Percentiles rank a stretch among this genome's conserved stretches.
These are phyloP conservation scores for Tautogolabrus adspersus DNA, from an alignment of 2,113 vertebrate genomes.

Conservation along the genomic window DNA sequence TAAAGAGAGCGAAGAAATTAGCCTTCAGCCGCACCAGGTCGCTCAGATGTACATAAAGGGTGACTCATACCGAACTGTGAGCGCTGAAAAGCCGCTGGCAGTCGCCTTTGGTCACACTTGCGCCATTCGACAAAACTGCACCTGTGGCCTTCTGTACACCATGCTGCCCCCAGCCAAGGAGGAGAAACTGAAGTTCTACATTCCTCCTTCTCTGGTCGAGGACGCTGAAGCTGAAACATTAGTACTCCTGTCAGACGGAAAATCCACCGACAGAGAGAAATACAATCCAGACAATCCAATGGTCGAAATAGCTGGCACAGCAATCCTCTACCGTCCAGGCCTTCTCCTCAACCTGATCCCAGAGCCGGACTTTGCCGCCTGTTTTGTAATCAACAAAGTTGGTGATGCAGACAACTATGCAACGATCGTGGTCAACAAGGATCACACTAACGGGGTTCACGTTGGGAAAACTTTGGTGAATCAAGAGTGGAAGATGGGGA, in stretches of 20 bases:
- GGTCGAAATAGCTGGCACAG: not conserved
- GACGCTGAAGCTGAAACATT: rapidly evolving
- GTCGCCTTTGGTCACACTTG: conserved; percentile 77
- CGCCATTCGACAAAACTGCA: conserved; percentile 22
- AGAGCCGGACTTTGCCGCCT: conserved; percentile 62
- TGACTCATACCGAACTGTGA: not conserved
- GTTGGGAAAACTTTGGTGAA: too few species aligned
- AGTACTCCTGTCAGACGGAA: conserved; percentile 35
- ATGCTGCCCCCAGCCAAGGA: conserved; percentile 34
- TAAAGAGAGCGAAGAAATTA: rapidly evolving
- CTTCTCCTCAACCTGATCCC: conserved; percentile 68
- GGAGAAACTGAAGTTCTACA: not conserved
- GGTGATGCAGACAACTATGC: rapidly evolving
- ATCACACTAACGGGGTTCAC: not conserved
- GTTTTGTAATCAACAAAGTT: conserved; percentile 49
- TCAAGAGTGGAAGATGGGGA: conserved; percentile 65
- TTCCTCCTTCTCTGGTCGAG: conserved; percentile 24
- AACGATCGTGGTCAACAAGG: conserved; percentile 62
- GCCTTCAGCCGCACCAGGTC: not conserved
- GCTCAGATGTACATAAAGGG: conserved; percentile 18
- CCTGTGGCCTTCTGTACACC: conserved; percentile 67
- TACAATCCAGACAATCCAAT: rapidly evolving
- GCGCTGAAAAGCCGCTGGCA: not conserved
- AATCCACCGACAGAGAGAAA: rapidly evolving
- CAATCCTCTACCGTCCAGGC: conserved; percentile 27